Base-by-base conservation (phyloP, 2,113 vertebrate species). In the Cololabis saira region DNA sequence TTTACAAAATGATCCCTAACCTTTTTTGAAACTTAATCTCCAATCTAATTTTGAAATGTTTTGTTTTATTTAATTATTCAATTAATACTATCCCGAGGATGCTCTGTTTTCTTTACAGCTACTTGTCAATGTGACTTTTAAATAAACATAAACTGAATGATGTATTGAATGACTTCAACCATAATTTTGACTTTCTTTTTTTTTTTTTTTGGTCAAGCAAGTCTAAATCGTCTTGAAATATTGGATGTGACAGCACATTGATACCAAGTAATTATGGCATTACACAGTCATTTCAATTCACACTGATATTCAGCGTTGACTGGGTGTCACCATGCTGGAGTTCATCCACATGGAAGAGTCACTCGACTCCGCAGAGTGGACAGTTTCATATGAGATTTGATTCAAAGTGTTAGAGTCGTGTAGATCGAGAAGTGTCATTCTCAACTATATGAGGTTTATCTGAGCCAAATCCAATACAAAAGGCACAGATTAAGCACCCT, bases 241-340 rank as follows among this genome's bases (percentile, higher is more conserved):
- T 88, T 90, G 73, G 71, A 88, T 59, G 62, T 90, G 92, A 90
- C 89, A 87, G 90, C 70, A 69, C 64, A 61, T 55, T 84, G 83
- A 86, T 76, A 77, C 50, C 65, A 66, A 58, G 78, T 81, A 82
- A 91, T 92, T 87, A 91, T 12, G 64, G 55, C 45, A 78, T 90
- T 87, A 89, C 50, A 79, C 16, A 55, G 71, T 70, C 73, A 77
- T 58, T 85, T 90, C 76, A 78, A 50, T 83, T 52, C 51, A 69
- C 47, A 8, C 27, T 8, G n/a, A 56, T 19, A 50, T 75, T 81
- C 57, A 76, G 51, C 55, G 9, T 53, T 54, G 60, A 67, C 70
- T 44, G 47, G 50, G 54, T 54, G 69, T 19, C 48, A 61, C 37
- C 54, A 30, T 21, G 43, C 15, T 67, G 59, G 59, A 58, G 30